phyloP scores from a whole-genome alignment of 2,888 invertebrate species.

The Oscheius myriophilus region DNA sequence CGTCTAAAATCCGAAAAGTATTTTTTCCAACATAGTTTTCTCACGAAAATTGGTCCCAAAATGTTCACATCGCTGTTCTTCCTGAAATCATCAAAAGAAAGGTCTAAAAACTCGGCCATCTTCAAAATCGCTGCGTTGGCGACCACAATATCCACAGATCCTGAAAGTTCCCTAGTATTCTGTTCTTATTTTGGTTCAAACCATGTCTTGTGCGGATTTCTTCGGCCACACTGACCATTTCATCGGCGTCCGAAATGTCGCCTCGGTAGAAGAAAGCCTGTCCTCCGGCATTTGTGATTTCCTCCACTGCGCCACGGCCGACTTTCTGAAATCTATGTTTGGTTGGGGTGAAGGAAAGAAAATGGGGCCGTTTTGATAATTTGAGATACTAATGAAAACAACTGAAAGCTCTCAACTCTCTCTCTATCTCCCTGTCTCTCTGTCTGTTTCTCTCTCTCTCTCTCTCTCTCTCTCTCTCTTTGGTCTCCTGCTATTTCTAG shows the following conservation, averaged over 20 bases:
- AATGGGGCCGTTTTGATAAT: no score
- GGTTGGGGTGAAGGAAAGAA: no score
- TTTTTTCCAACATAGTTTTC: neutral
- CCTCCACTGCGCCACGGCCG: constrained; percentile 33
- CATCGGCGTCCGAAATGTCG: constrained; percentile 35
- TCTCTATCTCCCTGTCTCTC: no score
- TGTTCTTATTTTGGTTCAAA: neutral
- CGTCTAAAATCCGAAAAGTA: constrained; percentile 28
- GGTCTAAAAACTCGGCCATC: constrained; percentile 33
- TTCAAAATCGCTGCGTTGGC: constrained; percentile 45
- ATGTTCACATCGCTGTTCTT: constrained; percentile 43
- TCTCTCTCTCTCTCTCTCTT: no score
- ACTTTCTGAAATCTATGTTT: constrained; percentile 30
- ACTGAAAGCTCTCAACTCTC: no score
- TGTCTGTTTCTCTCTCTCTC: no score
- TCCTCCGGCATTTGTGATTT: constrained; percentile 38
- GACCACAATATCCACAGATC: constrained; percentile 39
- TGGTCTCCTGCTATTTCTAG: no score
- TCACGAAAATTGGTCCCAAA: constrained; percentile 42
- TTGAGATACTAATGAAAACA: no score
- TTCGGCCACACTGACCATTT: constrained; percentile 11
- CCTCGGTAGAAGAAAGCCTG: constrained; percentile 38
- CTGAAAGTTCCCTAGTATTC: constrained; percentile 9
- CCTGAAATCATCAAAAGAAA: constrained; percentile 36
- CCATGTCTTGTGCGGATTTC: constrained; percentile 18